phyloP scores from a whole-genome alignment of 2,797 vertebrate genomes.

The Acipenser transmontanus region DNA sequence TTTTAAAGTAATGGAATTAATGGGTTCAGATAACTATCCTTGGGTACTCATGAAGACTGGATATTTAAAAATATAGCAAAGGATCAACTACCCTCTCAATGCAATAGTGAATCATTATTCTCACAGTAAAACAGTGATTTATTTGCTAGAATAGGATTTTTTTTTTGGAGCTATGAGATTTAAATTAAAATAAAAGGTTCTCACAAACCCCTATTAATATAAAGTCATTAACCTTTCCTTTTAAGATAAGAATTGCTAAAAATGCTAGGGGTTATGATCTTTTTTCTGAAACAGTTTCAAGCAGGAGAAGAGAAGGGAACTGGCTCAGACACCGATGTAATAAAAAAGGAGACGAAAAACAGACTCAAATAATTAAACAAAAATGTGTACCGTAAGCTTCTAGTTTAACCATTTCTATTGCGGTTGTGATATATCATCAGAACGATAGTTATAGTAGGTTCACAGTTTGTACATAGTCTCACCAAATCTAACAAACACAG shows the following conservation, averaged over 20 bases:
- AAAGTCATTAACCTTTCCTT: constrained; percentile 24
- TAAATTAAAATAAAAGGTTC: constrained; percentile 17
- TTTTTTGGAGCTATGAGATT: background rate
- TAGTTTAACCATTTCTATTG: too few relatives aligned
- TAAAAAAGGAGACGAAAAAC: too few relatives aligned
- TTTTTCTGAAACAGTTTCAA: constrained; percentile 1
- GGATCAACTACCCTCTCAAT: background rate
- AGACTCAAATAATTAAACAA: too few relatives aligned
- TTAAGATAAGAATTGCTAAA: constrained; percentile 20
- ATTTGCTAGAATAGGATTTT: background rate
- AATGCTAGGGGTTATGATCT: constrained; percentile 17
- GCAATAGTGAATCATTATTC: background rate
- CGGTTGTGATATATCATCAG: too few relatives aligned
- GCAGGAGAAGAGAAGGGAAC: constrained; percentile 8
- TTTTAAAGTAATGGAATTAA: background rate
- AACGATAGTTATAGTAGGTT: too few relatives aligned
- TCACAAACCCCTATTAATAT: constrained; percentile 19
- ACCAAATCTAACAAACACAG: too few relatives aligned
- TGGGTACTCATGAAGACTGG: background rate
- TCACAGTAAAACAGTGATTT: background rate
- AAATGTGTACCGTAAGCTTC: too few relatives aligned
- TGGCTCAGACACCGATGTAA: constrained; percentile 5
- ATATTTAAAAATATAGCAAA: background rate
- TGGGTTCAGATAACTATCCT: background rate
- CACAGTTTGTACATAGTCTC: too few relatives aligned